A percentile compares a stretch with the other conserved stretches of the same genome.
These are phyloP conservation scores for Ageneiosus marmoratus DNA, from an alignment of 2,113 vertebrate species.

Conservation along the genomic window DNA sequence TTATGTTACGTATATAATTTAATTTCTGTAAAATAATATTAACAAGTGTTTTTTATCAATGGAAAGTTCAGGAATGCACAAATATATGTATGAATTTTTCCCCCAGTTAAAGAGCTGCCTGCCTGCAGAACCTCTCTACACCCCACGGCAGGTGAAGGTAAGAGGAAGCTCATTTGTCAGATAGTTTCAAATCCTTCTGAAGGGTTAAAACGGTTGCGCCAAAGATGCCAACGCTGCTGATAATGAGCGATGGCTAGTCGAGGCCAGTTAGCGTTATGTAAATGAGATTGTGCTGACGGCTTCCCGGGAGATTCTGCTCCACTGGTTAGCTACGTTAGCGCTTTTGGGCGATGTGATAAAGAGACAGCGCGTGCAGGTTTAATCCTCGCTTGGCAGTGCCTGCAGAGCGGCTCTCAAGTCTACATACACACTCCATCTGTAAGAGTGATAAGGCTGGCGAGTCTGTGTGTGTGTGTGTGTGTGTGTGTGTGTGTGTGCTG, in stretches of 20 bases:
- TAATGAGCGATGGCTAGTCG: conserved; percentile 14
- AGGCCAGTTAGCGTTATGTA: conserved; percentile 32
- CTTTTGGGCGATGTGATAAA: conserved; percentile 34
- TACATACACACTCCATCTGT: conserved; percentile 10
- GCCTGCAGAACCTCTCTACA: too few relatives aligned
- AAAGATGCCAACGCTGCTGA: conserved; percentile 13
- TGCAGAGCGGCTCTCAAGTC: conserved; percentile 12
- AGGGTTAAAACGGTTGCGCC: neutral
- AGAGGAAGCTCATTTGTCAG: neutral
- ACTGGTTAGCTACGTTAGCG: conserved; percentile 36
- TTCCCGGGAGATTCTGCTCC: conserved; percentile 26
- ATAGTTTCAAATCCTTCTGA: neutral
- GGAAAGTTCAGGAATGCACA: too few relatives aligned
- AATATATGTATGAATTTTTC: neutral
- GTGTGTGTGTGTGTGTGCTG: conserved; percentile 3
- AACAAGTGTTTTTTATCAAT: too few relatives aligned
- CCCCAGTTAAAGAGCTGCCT: neutral
- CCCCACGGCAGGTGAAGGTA: neutral
- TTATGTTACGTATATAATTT: too few relatives aligned
- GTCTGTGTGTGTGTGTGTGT: neutral
- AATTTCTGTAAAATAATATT: neutral
- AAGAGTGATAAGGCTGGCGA: conserved; percentile 4
- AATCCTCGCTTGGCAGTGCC: conserved; percentile 14
- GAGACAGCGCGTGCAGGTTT: conserved; percentile 20
- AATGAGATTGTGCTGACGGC: conserved; percentile 27